phyloP scores from a whole-genome alignment of 2,797 vertebrate genomes.

The Kryptopterus vitreolus region DNA sequence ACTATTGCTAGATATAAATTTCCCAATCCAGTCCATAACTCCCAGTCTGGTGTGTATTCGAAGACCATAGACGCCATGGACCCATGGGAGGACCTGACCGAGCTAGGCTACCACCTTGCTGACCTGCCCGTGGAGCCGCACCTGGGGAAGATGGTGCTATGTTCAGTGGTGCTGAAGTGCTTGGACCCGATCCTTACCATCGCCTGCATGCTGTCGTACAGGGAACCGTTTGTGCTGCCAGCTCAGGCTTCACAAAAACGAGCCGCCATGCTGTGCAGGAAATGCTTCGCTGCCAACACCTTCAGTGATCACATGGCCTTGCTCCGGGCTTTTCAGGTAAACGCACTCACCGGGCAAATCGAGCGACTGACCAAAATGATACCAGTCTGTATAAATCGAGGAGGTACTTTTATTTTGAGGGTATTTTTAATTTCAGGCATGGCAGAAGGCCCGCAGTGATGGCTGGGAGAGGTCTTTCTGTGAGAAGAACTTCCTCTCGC shows the following conservation, averaged over 20 bases:
- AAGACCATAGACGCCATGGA: slow-evolving; percentile 94
- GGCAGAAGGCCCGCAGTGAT: slow-evolving; percentile 90
- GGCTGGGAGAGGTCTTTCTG: slow-evolving; percentile 93
- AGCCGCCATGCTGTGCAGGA: slow-evolving; percentile 84
- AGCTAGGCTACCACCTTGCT: slow-evolving; percentile 90
- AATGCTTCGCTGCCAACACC: slow-evolving; percentile 81
- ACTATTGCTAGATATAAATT: neutral
- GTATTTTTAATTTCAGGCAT: slow-evolving; percentile 73
- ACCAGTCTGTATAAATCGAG: neutral
- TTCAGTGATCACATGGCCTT: slow-evolving; percentile 97
- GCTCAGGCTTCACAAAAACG: slow-evolving; percentile 82
- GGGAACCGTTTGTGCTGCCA: slow-evolving; percentile 90
- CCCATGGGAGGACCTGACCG: slow-evolving; percentile 87
- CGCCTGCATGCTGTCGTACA: slow-evolving; percentile 87
- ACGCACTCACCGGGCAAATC: neutral
- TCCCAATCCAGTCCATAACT: neutral
- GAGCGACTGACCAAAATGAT: no score
- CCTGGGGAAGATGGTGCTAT: slow-evolving; percentile 96
- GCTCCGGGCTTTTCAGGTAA: slow-evolving; percentile 92
- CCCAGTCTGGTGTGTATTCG: neutral
- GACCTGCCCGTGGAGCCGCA: slow-evolving; percentile 92
- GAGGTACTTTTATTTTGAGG: neutral
- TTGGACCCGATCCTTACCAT: slow-evolving; percentile 95
- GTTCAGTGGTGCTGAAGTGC: slow-evolving; percentile 88
- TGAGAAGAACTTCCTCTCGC: slow-evolving; percentile 93